Conservation (phyloP, 1,140 invertebrate species). For the Drosophila burlai region DNA sequence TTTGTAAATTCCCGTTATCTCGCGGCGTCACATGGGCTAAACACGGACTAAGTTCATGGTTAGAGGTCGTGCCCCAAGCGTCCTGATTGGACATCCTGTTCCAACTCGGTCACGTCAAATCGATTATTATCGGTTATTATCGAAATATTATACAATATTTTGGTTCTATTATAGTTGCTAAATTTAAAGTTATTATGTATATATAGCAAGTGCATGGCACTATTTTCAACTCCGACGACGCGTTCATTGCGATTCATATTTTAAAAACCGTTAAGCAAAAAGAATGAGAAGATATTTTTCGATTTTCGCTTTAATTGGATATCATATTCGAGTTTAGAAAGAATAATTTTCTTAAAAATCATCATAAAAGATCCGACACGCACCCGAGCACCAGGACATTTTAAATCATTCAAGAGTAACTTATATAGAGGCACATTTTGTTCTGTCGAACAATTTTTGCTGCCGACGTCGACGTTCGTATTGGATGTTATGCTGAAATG, state of each 20-base stretch:
- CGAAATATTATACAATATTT: background rate
- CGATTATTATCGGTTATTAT: background rate
- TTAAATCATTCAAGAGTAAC: slow-evolving; percentile 1
- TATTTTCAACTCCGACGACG: background rate
- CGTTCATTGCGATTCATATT: background rate
- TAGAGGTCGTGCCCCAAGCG: background rate
- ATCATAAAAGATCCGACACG: slow-evolving; percentile 4
- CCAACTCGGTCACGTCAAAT: background rate
- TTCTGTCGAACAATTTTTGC: background rate
- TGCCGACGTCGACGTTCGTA: slow-evolving; percentile 1
- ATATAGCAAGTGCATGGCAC: slow-evolving; percentile 2
- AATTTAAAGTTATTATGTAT: background rate
- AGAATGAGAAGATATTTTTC: background rate
- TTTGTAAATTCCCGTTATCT: background rate
- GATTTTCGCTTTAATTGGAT: background rate
- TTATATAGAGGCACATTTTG: background rate
- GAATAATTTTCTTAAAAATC: background rate
- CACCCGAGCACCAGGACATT: slow-evolving; percentile 8
- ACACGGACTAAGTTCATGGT: background rate
- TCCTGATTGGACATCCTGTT: background rate
- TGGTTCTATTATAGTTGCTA: background rate
- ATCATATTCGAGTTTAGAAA: background rate
- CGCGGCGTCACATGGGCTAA: background rate
- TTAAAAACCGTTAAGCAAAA: background rate
- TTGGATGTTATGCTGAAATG: background rate